Evolutionary conservation across 2,797 vertebrate species (phyloP).

Genomic region (Sebastolobus alascanus): DNA sequence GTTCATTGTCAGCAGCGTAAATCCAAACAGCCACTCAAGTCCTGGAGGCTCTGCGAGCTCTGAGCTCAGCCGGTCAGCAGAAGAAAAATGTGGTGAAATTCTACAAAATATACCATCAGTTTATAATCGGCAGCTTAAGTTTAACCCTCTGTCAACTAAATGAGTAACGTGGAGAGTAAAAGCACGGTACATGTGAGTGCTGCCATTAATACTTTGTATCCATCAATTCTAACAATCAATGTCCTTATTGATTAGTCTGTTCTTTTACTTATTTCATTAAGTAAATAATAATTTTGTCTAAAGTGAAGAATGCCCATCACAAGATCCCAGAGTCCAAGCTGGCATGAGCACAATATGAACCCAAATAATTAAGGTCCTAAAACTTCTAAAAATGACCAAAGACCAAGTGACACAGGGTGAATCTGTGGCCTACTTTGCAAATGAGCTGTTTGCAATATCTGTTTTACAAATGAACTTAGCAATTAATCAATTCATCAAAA

Average conservation of each 20-base stretch:
- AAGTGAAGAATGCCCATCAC: background rate
- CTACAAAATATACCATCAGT: conserved; percentile 4
- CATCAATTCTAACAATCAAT: background rate
- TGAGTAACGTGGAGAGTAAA: background rate
- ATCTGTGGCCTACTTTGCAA: background rate
- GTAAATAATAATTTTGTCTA: background rate
- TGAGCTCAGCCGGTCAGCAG: conserved; percentile 31
- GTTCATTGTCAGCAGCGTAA: conserved; percentile 28
- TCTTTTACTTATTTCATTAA: background rate
- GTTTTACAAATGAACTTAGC: background rate
- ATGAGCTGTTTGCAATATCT: background rate
- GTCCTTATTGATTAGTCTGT: background rate
- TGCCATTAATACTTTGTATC: background rate
- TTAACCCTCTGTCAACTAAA: background rate
- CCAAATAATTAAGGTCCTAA: background rate
- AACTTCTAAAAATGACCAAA: background rate
- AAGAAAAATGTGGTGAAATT: background rate
- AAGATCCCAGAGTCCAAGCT: background rate
- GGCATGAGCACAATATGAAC: too few relatives aligned
- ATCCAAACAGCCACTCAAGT: conserved; percentile 18
- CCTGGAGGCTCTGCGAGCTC: conserved; percentile 6
- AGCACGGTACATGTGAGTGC: background rate
- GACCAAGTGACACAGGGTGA: background rate
- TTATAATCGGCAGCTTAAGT: background rate
- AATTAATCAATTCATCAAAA: background rate